Conservation (phyloP, 2,888 invertebrate species). For the Dryobota labecula region DNA sequence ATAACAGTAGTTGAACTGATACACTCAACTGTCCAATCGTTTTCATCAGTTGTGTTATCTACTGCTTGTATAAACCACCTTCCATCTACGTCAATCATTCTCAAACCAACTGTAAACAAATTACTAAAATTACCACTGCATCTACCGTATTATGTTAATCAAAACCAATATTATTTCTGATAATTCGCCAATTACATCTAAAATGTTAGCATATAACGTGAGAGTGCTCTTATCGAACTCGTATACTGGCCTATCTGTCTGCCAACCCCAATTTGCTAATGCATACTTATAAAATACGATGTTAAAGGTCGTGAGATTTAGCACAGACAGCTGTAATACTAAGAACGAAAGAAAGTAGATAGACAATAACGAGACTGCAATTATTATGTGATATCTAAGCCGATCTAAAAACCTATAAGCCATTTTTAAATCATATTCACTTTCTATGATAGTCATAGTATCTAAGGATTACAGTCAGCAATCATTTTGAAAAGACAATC, state of each 20-base stretch:
- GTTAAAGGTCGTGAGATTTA: constrained; percentile 65
- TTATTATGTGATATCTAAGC: constrained; percentile 21
- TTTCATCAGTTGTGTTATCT: background rate
- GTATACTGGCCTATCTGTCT: constrained; percentile 30
- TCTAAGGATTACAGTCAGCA: background rate
- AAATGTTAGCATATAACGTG: constrained; percentile 34
- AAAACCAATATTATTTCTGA: constrained; percentile 27
- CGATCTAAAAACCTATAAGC: constrained; percentile 5
- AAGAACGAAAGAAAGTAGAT: constrained; percentile 35
- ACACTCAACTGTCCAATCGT: background rate
- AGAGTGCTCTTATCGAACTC: constrained; percentile 53
- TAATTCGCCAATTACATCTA: constrained; percentile 36
- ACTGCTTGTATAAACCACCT: background rate
- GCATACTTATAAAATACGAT: constrained; percentile 32
- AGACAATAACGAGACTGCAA: constrained; percentile 15
- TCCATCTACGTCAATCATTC: background rate
- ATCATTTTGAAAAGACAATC: background rate
- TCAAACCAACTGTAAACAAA: constrained; percentile 17
- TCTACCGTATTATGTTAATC: constrained; percentile 8
- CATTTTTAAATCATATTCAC: constrained; percentile 11
- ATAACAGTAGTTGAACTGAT: background rate
- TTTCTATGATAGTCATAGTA: background rate
- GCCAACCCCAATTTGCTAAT: constrained; percentile 55
- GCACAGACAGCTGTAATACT: constrained; percentile 32
- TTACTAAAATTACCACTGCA: background rate